Base-by-base conservation (phyloP, 2,888 invertebrate genomes). In the Phragmatobia fuliginosa region DNA sequence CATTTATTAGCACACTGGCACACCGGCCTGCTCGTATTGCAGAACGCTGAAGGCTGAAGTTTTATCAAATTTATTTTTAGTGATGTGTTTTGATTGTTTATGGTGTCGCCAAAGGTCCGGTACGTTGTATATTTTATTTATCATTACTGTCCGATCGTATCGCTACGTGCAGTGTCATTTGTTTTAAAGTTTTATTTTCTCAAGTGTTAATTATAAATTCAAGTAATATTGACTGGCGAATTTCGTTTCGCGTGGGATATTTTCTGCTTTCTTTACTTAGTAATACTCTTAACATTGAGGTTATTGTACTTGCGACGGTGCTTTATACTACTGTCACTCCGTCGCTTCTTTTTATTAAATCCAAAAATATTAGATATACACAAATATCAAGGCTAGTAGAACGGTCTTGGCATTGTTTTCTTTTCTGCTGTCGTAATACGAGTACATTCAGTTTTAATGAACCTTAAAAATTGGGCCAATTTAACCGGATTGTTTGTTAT, bases 81-180 rank as follows among this genome's bases (percentile, higher is more conserved):
- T 78, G 67, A 84, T 84, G 83, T 84, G 83, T 81, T 84, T 84
- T 65, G 83, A 83, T 77, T 84, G 85, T 74, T 73, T 84, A 73
- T 79, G 79, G 80, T 77, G 67, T 63, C 59, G 70, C 66, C 74
- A 81, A 66, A 70, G 71, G 31, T 61, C 75, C 45, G 83, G 75
- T 79, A 79, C 41, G 72, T 69, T 38, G 10, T 14, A 21, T 32
- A n/a, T 32, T 69, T 58, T 64, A 36, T 72, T n/a, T 71, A 66
- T n/a, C 60, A 32, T 33, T 62, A 45, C 60, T 28, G 25, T 56
- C 1, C 62, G 38, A 62, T 62, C 14, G 45, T 63, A 41, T 31
- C 14, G 45, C 56, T 65, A 65, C 64, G 49, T 66, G 21, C 32
- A 52, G 49, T 45, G 66, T 52, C 67, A 67, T 32, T 33, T 60